Conservation (phyloP, 2,888 invertebrate genomes). For the Tetranychus piercei region DNA sequence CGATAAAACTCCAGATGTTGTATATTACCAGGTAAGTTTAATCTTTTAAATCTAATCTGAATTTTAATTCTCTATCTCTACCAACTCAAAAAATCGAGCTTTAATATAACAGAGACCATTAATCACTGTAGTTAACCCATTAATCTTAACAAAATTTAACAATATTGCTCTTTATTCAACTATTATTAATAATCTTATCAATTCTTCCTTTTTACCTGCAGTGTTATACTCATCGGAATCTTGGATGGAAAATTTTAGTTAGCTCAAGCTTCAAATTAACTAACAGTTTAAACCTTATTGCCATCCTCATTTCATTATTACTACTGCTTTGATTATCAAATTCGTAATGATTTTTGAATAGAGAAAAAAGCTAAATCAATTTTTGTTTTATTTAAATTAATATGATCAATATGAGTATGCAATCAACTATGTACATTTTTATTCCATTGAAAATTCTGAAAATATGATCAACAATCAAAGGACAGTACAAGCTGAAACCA, state of each 20-base stretch:
- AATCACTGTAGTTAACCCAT: too few relatives aligned
- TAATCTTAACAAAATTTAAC: slow-evolving; percentile 11
- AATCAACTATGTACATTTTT: neutral
- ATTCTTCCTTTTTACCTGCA: slow-evolving; percentile 32
- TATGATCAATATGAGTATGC: neutral
- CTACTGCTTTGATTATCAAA: neutral
- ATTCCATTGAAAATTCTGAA: neutral
- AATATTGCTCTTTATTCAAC: neutral
- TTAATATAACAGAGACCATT: too few relatives aligned
- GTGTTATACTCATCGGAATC: slow-evolving; percentile 78
- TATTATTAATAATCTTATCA: neutral
- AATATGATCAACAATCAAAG: neutral
- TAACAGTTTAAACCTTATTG: neutral
- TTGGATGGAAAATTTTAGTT: slow-evolving; percentile 82
- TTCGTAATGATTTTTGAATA: neutral
- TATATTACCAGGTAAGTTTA: slow-evolving; percentile 65
- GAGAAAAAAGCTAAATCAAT: neutral
- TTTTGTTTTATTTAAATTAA: neutral
- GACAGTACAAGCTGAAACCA: neutral
- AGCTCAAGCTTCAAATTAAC: neutral
- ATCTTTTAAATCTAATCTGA: slow-evolving; percentile 25
- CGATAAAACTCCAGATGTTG: slow-evolving; percentile 56
- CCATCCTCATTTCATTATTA: slow-evolving; percentile 7
- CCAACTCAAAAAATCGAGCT: too few relatives aligned
- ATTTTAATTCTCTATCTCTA: neutral